Evolutionary conservation across 2,888 invertebrate genomes (phyloP).

Genomic region (Zhengitettix transpicula): DNA sequence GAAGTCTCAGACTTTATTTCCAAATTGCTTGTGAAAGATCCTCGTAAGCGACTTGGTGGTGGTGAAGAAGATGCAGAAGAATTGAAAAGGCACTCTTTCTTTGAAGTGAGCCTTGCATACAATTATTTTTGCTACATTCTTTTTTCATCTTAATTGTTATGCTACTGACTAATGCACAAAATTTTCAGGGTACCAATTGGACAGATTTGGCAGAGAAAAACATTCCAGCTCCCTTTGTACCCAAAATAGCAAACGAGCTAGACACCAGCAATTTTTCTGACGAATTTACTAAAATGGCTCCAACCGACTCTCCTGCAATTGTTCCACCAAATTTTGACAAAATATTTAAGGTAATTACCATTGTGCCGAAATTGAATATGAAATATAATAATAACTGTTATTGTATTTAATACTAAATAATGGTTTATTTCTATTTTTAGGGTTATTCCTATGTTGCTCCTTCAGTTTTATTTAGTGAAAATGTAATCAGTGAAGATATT

Average conservation of each 20-base stretch:
- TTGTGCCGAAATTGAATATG: no score
- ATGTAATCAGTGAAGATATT: slow-evolving; percentile 56
- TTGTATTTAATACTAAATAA: background rate
- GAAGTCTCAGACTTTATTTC: slow-evolving; percentile 62
- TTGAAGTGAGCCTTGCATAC: slow-evolving; percentile 36
- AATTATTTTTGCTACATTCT: background rate
- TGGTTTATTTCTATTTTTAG: slow-evolving; percentile 26
- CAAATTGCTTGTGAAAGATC: slow-evolving; percentile 77
- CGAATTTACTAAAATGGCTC: slow-evolving; percentile 86
- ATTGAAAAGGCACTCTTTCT: slow-evolving; percentile 80
- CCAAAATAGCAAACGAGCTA: slow-evolving; percentile 64
- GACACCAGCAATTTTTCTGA: slow-evolving; percentile 94
- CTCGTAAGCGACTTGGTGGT: slow-evolving; percentile 70
- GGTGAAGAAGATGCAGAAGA: slow-evolving; percentile 72
- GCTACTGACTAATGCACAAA: no score
- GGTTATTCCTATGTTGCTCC: slow-evolving; percentile 94
- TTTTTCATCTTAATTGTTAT: slow-evolving; percentile 11
- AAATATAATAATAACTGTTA: no score
- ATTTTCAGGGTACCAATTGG: slow-evolving; percentile 56
- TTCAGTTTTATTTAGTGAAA: slow-evolving; percentile 68
- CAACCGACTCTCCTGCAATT: slow-evolving; percentile 81
- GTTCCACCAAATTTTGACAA: slow-evolving; percentile 73
- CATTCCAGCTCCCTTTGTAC: slow-evolving; percentile 77
- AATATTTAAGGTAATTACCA: slow-evolving; percentile 54
- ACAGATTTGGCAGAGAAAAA: slow-evolving; percentile 56